Base-by-base conservation (phyloP, 1,140 invertebrate species). In the Magallana gigas region DNA sequence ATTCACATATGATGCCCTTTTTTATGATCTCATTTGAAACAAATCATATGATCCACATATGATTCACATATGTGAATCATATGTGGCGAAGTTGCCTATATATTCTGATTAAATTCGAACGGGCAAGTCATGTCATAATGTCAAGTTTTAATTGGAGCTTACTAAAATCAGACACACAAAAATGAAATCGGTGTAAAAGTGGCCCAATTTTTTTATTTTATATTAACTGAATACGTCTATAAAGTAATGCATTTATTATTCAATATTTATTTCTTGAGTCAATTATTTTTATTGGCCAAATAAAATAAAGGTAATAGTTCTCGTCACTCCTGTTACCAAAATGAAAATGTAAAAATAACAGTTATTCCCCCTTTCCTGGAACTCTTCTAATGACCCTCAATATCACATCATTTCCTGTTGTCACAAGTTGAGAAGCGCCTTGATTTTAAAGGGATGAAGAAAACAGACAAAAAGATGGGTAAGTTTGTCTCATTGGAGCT, bases 311-410 rank as follows among this genome's bases (percentile, higher is more conserved):
- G 62, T 68, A 18, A 4, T 18, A n/a, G n/a, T 68, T 68, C 62
- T 18, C 23, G 62, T 18, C 62, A 68, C n/a, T 68, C 62, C 1
- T 68, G n/a, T 68, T 18, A 68, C 62, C 62, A 68, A 18, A 68
- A 68, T 18, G n/a, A 68, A 68, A 68, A 18, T 68, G n/a, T 68
- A 6, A 68, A 18, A 68, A 68, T 68, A 68, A 68, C 16, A 68
- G 62, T 68, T 68, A 8, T 18, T 18, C n/a, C 62, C 62, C 14
- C 23, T 68, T 62, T 62, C 5, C 59, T 62, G 59, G 59, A 62
- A 62, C 59, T 62, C 59, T 62, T 62, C 9, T 11, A 12, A 62
- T 62, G 59, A 11, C 62, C n/a, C 8, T 7, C 16, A 18, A 68
- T 9, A 3, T n/a, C 18, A n/a, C 62, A 68, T 68, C 14, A 68